A percentile compares a stretch with the other conserved stretches of the same genome.
These are phyloP conservation scores for Drosophila yooni DNA, from an alignment of 2,888 invertebrate species.

Conservation along the genomic window DNA sequence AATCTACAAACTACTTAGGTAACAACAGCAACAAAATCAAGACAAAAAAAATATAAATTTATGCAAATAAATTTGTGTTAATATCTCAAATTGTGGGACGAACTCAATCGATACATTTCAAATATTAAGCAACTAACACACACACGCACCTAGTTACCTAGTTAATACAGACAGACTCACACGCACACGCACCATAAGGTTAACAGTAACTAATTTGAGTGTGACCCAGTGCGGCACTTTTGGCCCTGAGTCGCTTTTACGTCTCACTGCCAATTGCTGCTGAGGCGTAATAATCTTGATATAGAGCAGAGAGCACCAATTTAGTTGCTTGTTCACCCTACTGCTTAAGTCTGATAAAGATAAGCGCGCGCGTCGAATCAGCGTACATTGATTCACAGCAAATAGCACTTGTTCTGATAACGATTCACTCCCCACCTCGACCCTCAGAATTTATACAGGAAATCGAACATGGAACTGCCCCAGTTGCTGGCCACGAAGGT, in stretches of 20 bases:
- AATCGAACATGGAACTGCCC: constrained; percentile 11
- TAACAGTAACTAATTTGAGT: constrained; percentile 6
- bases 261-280: constrained; percentile 4
- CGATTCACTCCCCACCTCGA: constrained; percentile 9
- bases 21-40: constrained; percentile 20
- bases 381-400: constrained; percentile 27
- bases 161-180: neutral
- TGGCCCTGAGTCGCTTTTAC: constrained; percentile 20
- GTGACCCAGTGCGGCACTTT: constrained; percentile 24
- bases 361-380: constrained; percentile 14
- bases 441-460: constrained; percentile 1
- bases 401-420: constrained; percentile 34
- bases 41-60: constrained; percentile 4
- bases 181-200: neutral
- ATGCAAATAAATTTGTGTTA: neutral
- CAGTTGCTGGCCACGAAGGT: constrained; percentile 29
- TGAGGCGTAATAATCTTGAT: constrained; percentile 24
- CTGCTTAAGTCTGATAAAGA: neutral
- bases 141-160: neutral
- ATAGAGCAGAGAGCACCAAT: constrained; percentile 1
- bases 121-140: constrained; percentile 16
- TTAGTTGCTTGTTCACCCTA: constrained; percentile 7
- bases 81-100: neutral
- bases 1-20: constrained; percentile 35
- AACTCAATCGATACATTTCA: constrained; percentile 28